Conservation (phyloP, 2,888 invertebrate genomes). For the Branchinecta sandiegonensis region DNA sequence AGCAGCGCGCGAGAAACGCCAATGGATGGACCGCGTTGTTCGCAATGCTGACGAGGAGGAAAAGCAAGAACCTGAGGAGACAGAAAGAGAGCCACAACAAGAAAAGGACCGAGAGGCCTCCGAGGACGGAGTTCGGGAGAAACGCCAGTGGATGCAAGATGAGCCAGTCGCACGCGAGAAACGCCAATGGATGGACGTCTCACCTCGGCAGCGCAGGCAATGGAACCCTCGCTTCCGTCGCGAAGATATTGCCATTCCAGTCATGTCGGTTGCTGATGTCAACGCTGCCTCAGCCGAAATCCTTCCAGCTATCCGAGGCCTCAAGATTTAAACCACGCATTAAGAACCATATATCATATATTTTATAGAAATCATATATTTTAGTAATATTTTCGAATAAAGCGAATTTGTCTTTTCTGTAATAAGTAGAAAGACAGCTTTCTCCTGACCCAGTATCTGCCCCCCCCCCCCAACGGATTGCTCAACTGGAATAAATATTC, state of each 20-base stretch:
- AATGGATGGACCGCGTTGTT: neutral
- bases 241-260: neutral
- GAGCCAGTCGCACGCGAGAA: neutral
- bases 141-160: neutral
- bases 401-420: no score
- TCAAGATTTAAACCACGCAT: neutral
- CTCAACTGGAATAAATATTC: no score
- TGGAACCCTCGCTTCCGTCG: neutral
- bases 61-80: no score
- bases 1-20: neutral
- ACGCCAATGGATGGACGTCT: neutral
- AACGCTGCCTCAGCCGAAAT: neutral
- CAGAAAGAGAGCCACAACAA: no score
- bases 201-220: neutral
- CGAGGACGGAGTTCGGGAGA: neutral
- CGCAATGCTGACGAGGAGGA: neutral
- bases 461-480: no score
- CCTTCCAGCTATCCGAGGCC: neutral
- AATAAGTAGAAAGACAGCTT: no score
- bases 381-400: no score
- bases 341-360: constrained; percentile 14
- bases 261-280: neutral
- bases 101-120: neutral
- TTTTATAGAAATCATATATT: no score
- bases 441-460: no score